phyloP scores from a whole-genome alignment of 2,113 vertebrate species.

The Marmota monax region DNA sequence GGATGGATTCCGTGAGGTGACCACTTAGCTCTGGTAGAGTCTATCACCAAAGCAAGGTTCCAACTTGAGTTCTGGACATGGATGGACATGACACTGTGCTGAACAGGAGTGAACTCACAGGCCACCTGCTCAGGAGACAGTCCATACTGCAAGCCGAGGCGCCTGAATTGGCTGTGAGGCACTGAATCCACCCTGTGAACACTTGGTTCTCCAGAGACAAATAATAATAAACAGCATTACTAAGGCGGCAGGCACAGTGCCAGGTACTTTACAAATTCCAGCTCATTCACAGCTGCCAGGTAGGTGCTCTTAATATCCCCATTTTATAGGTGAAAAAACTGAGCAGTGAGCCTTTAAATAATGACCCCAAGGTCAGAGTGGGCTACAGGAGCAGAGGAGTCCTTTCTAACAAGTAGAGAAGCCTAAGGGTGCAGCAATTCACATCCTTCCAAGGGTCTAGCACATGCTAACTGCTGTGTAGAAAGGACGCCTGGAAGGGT shows the following conservation, averaged over 20 bases:
- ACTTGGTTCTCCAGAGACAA: not conserved
- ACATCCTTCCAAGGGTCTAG: not conserved
- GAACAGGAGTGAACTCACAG: not conserved
- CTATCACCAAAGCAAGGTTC: not conserved
- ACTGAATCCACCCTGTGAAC: not conserved
- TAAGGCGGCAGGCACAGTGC: not conserved
- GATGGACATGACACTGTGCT: not conserved
- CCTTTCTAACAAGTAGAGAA: not conserved
- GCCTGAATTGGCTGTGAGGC: not conserved
- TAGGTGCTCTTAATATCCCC: not conserved
- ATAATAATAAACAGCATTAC: not conserved
- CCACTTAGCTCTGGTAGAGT: not conserved
- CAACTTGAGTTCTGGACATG: not conserved
- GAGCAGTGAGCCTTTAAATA: not conserved
- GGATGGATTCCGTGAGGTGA: not conserved
- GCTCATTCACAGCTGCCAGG: not conserved
- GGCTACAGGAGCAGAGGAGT: not conserved
- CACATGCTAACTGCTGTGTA: not conserved
- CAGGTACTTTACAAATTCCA: not conserved
- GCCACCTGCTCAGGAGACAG: not conserved
- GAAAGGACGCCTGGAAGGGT: not conserved
- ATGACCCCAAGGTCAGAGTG: slow-evolving; percentile 1
- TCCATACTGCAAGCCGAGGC: not conserved
- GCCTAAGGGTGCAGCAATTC: not conserved
- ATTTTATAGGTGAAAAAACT: slow-evolving; percentile 36